phyloP scores from a whole-genome alignment of 1,140 invertebrate genomes.

The Asobara japonica region DNA sequence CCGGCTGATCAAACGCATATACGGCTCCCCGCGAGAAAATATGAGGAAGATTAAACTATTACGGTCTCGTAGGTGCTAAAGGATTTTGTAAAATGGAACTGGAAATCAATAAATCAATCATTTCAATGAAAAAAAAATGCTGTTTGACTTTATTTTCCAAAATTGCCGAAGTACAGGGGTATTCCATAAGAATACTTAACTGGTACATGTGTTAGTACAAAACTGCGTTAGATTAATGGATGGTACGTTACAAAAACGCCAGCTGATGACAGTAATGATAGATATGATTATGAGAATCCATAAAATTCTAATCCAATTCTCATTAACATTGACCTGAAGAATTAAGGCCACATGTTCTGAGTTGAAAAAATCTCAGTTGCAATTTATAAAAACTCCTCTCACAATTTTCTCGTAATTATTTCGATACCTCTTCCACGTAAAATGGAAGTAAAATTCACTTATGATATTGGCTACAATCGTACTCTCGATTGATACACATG shows the following conservation, averaged over 20 bases:
- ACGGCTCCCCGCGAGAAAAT: no score
- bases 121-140: background rate
- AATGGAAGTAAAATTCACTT: background rate
- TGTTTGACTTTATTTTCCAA: slow-evolving; percentile 14
- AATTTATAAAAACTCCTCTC: background rate
- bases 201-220: slow-evolving; percentile 17
- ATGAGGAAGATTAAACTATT: no score
- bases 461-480: slow-evolving; percentile 33
- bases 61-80: background rate
- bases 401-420: background rate
- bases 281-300: background rate
- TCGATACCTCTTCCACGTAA: background rate
- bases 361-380: background rate
- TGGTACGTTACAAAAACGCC: background rate
- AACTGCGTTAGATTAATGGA: background rate
- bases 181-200: slow-evolving; percentile 15
- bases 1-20: no score
- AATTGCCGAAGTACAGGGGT: slow-evolving; percentile 35
- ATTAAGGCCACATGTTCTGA: background rate
- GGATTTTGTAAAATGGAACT: background rate
- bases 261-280: background rate
- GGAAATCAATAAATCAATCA: background rate
- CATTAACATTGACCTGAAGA: background rate
- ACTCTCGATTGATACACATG: slow-evolving; percentile 22
- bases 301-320: background rate